phyloP scores from a whole-genome alignment of 2,888 invertebrate species.

The Conomelus anceps region DNA sequence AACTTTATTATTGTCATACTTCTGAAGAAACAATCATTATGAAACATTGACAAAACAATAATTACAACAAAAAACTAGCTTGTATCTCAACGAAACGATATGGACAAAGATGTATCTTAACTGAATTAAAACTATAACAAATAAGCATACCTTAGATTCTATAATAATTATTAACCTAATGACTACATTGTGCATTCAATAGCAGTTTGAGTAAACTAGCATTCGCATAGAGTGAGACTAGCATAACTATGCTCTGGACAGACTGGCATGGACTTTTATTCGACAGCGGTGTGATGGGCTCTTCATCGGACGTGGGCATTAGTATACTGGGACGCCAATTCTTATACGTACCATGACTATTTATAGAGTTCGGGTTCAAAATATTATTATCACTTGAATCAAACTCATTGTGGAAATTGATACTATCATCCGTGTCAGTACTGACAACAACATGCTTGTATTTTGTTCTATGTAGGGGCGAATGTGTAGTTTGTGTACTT shows the following conservation, averaged over 20 bases:
- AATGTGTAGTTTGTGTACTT: background rate
- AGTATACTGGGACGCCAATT: conserved; percentile 2
- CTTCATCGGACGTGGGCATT: background rate
- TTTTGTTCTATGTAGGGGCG: background rate
- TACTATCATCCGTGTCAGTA: background rate
- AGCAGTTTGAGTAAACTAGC: background rate
- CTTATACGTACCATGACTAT: background rate
- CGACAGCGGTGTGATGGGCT: background rate
- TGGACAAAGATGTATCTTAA: background rate
- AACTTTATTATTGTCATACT: too few species aligned
- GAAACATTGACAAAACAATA: background rate
- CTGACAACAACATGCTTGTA: background rate
- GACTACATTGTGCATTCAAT: background rate
- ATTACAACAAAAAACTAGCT: background rate
- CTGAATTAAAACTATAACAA: background rate
- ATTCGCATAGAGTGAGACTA: background rate
- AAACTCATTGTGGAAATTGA: background rate
- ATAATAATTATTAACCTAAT: background rate
- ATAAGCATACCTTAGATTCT: background rate
- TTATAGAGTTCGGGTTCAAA: background rate
- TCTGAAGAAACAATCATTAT: background rate
- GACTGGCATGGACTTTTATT: background rate
- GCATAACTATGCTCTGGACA: background rate
- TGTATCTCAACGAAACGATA: background rate
- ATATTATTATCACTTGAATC: background rate